Evolutionary conservation across 2,113 vertebrate species (phyloP).

Genomic region (Telmatochromis bifrenatus): DNA sequence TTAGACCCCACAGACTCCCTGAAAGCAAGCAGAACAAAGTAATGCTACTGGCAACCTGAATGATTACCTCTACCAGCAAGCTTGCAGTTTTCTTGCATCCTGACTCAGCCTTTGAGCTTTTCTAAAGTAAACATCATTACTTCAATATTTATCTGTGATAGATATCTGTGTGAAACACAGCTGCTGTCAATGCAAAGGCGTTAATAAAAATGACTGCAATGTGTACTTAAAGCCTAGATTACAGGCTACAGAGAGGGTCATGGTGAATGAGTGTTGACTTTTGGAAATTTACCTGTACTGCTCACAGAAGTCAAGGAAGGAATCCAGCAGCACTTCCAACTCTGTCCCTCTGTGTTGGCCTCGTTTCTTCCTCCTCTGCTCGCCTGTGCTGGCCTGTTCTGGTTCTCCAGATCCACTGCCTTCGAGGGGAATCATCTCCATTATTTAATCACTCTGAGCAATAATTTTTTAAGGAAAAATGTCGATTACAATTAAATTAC

Average conservation of each 20-base stretch:
- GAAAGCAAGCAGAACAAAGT: not conserved
- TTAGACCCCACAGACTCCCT: slow-evolving; percentile 73
- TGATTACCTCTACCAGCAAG: not conserved
- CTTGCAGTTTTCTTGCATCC: not conserved
- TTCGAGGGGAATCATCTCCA: not conserved
- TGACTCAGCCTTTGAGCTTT: not conserved
- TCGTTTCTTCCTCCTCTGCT: not conserved
- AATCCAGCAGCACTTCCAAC: slow-evolving; percentile 28
- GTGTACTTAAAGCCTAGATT: not conserved
- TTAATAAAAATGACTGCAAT: not conserved
- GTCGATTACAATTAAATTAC: not conserved
- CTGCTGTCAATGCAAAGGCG: not conserved
- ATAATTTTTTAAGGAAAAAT: not conserved
- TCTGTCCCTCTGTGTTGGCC: not conserved
- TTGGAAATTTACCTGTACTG: slow-evolving; percentile 35
- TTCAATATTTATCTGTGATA: not conserved
- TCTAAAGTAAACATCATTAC: not conserved
- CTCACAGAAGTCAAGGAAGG: slow-evolving; percentile 40
- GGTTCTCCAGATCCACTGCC: not conserved
- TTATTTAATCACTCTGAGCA: not conserved
- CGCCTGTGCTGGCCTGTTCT: accelerated
- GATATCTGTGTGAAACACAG: not conserved
- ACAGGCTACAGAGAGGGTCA: not conserved
- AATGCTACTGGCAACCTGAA: not conserved
- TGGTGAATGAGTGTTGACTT: not conserved